Evolutionary conservation across 2,888 invertebrate species (phyloP).

Genomic region (Euplexia lucipara): DNA sequence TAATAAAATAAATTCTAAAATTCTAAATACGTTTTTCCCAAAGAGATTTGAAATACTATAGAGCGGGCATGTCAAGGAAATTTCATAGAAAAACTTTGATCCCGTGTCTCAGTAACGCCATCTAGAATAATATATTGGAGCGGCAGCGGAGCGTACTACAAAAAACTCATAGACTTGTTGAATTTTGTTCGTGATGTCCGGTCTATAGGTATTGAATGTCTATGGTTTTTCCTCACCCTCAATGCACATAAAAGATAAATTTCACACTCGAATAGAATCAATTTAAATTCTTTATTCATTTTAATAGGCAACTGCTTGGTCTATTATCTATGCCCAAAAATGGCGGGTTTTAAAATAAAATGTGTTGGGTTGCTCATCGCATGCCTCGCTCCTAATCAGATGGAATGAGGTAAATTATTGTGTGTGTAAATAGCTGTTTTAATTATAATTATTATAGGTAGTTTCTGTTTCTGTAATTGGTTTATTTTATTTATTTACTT

Average conservation of each 20-base stretch:
- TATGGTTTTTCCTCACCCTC: constrained; percentile 39
- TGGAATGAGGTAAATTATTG: constrained; percentile 28
- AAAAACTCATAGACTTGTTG: no score
- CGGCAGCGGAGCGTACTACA: no score
- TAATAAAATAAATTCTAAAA: no score
- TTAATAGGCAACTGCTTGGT: constrained; percentile 45
- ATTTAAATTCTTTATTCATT: constrained; percentile 64
- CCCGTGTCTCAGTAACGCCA: no score
- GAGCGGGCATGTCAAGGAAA: no score
- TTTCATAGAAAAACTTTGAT: no score
- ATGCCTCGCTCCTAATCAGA: constrained; percentile 32
- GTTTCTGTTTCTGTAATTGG: constrained; percentile 31
- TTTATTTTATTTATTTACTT: constrained; percentile 31
- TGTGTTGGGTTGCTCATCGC: constrained; percentile 46
- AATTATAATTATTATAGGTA: constrained; percentile 28
- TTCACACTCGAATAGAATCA: constrained; percentile 65
- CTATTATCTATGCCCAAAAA: constrained; percentile 64
- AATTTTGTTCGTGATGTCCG: no score
- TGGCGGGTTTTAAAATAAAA: constrained; percentile 67
- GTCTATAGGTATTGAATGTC: no score
- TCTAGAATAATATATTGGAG: no score
- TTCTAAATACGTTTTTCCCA: no score
- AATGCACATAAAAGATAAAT: constrained; percentile 55
- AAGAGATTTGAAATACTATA: no score
- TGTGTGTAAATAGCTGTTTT: constrained; percentile 13